These are phyloP conservation scores for Paramormyrops hopkinsi DNA, from an alignment of 2,797 vertebrate genomes.

Conservation along the genomic window DNA sequence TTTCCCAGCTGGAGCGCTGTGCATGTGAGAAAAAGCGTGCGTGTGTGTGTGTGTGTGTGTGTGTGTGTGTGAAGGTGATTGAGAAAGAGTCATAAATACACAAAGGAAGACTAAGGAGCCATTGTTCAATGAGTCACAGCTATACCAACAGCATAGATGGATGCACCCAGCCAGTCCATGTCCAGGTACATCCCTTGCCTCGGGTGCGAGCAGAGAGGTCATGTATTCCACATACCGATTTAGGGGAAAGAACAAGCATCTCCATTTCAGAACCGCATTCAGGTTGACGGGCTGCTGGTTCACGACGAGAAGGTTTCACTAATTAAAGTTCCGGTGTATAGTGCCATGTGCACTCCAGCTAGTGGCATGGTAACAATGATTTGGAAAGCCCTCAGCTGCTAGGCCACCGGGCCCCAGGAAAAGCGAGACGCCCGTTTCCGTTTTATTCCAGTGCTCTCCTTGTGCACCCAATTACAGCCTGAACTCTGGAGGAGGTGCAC, in stretches of 20 bases:
- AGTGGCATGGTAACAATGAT: background rate
- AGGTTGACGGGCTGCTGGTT: background rate
- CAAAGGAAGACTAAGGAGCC: background rate
- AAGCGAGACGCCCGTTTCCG: background rate
- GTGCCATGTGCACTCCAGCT: background rate
- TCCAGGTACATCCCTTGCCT: background rate
- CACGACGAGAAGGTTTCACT: background rate
- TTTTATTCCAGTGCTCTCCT: background rate
- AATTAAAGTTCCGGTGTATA: slow-evolving; percentile 6
- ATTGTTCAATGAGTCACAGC: background rate
- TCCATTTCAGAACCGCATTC: background rate
- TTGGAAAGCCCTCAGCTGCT: background rate
- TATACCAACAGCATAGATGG: too few species aligned
- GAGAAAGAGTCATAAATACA: background rate
- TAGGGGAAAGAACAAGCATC: background rate
- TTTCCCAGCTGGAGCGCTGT: background rate
- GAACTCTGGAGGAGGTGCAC: background rate
- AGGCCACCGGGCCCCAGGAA: background rate
- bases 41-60: background rate
- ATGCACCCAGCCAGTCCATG: background rate
- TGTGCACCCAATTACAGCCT: background rate
- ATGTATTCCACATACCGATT: background rate
- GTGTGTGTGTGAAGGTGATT: background rate
- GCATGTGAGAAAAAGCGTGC: background rate
- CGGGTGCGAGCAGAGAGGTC: background rate